Evolutionary conservation across 2,888 invertebrate genomes (phyloP).

Genomic region (Junonia oenone): DNA sequence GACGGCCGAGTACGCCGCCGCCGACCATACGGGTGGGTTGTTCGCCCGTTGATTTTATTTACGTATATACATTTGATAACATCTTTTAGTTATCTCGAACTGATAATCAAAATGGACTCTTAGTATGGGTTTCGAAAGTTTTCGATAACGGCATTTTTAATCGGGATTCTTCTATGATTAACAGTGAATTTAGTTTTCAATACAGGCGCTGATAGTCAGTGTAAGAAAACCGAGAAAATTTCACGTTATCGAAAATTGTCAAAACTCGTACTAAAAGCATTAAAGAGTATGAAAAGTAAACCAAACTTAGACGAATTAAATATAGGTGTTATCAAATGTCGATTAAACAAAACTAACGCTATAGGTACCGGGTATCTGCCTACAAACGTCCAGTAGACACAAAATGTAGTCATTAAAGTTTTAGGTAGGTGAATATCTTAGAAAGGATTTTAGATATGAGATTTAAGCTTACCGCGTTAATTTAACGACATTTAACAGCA

Average conservation of each 20-base stretch:
- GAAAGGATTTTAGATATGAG: slow-evolving; percentile 4
- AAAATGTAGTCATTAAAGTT: slow-evolving; percentile 41
- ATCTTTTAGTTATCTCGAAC: slow-evolving; percentile 13
- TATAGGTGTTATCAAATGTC: slow-evolving; percentile 35
- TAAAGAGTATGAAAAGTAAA: too few relatives aligned
- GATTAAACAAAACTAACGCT: slow-evolving; percentile 49
- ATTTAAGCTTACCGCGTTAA: slow-evolving; percentile 16
- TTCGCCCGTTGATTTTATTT: slow-evolving; percentile 75
- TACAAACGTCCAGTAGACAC: slow-evolving; percentile 44
- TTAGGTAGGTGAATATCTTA: slow-evolving; percentile 39
- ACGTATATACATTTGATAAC: slow-evolving; percentile 46
- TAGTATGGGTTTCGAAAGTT: too few relatives aligned
- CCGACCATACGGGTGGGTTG: slow-evolving; percentile 97
- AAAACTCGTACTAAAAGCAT: too few relatives aligned
- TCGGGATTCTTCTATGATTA: too few relatives aligned
- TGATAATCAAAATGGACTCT: too few relatives aligned
- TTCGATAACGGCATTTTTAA: too few relatives aligned
- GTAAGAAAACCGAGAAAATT: too few relatives aligned
- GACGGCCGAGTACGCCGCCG: slow-evolving; percentile 87
- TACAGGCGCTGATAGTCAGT: too few relatives aligned
- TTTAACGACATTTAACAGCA: slow-evolving; percentile 49
- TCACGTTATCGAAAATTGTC: too few relatives aligned
- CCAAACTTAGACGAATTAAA: too few relatives aligned
- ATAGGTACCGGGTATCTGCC: slow-evolving; percentile 58
- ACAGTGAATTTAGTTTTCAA: too few relatives aligned